phyloP scores from a whole-genome alignment of 2,797 vertebrate species.

The Tiaroga cobitis region DNA sequence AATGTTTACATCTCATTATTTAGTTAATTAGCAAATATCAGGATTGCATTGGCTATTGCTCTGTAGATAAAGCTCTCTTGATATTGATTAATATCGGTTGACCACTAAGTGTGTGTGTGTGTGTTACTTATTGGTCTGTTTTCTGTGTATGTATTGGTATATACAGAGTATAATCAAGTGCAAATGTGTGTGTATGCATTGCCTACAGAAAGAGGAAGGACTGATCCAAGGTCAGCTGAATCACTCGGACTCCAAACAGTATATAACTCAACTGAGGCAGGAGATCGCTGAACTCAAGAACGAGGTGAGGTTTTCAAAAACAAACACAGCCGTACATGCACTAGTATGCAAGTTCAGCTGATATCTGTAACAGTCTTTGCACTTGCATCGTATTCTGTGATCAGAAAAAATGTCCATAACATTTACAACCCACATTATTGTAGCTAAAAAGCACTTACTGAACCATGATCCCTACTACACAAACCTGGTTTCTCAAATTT shows the following conservation, averaged over 20 bases:
- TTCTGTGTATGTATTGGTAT: neutral
- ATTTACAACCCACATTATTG: neutral
- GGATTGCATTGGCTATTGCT: neutral
- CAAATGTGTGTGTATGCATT: constrained; percentile 16
- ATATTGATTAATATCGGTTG: neutral
- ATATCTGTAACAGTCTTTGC: neutral
- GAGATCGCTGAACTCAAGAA: constrained; percentile 93
- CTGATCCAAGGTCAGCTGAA: constrained; percentile 94
- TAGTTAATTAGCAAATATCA: neutral
- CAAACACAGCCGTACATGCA: constrained; percentile 27
- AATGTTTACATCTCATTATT: neutral
- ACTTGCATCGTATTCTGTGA: neutral
- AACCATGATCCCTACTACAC: neutral
- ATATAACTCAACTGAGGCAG: constrained; percentile 90
- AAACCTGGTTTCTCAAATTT: neutral
- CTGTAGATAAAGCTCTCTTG: neutral
- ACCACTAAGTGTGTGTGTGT: neutral
- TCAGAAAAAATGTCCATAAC: neutral
- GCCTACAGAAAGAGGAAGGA: constrained; percentile 88
- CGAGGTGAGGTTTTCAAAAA: constrained; percentile 77
- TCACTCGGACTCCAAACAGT: constrained; percentile 93
- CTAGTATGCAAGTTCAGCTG: neutral
- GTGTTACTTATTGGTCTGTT: too few species aligned
- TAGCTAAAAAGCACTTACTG: neutral
- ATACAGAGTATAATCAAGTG: neutral